Conservation (phyloP, 2,888 invertebrate species). For the Andrena bucephala region DNA sequence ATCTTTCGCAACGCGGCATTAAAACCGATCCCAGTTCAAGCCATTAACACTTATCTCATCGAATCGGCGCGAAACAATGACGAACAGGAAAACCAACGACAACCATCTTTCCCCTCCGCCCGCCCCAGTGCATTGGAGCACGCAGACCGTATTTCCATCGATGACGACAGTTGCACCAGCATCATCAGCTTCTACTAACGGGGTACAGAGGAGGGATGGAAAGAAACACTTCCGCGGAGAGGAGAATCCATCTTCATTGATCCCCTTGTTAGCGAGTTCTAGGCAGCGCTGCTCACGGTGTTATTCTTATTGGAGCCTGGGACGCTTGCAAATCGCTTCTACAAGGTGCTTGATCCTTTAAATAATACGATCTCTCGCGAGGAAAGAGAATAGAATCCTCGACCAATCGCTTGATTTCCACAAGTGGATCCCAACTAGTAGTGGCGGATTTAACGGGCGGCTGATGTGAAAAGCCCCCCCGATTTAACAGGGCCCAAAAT, state of each 20-base stretch:
- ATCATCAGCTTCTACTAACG: neutral
- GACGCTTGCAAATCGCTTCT: too few species aligned
- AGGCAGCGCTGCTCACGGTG: neutral
- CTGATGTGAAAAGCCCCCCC: too few species aligned
- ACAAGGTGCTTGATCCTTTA: neutral
- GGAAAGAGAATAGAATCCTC: too few species aligned
- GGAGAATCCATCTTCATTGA: constrained; percentile 56
- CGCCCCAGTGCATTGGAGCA: constrained; percentile 1
- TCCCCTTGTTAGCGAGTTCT: constrained; percentile 29
- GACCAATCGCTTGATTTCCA: too few species aligned
- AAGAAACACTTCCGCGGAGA: constrained; percentile 42
- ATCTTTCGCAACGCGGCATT: constrained; percentile 50
- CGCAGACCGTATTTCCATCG: constrained; percentile 41
- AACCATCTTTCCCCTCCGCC: neutral
- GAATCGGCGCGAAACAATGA: constrained; percentile 61
- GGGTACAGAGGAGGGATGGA: neutral
- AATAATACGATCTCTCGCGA: neutral
- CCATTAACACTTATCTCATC: constrained; percentile 61
- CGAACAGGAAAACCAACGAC: constrained; percentile 49
- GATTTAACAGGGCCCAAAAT: too few species aligned
- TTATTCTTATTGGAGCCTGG: neutral
- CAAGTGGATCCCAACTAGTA: too few species aligned
- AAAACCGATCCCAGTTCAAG: constrained; percentile 54
- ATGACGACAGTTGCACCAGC: constrained; percentile 28
- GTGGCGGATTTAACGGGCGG: too few species aligned